Percentiles rank a stretch among this genome's conserved stretches.
phyloP scores from a whole-genome alignment of 2,888 invertebrate genomes.

The Agrotis ipsilon region DNA sequence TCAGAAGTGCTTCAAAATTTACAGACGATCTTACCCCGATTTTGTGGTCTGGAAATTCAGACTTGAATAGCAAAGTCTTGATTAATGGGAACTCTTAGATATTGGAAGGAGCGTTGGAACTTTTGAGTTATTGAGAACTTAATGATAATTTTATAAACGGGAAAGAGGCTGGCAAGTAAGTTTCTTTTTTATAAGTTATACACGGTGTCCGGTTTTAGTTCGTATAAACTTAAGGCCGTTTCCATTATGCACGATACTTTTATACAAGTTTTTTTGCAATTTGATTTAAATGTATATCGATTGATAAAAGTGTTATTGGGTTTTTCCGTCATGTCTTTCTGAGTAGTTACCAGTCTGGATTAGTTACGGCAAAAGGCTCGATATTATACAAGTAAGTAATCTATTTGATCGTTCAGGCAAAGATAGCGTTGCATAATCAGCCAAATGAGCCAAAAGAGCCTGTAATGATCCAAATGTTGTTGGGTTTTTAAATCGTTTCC shows the following conservation, averaged over 20 bases:
- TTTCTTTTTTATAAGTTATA: too few relatives aligned
- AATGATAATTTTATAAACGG: background rate
- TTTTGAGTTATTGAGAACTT: background rate
- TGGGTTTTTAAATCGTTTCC: too few relatives aligned
- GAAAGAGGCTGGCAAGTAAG: background rate
- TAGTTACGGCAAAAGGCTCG: background rate
- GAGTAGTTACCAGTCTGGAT: background rate
- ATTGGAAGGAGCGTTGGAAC: background rate
- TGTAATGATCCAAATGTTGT: too few relatives aligned
- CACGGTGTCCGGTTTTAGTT: too few relatives aligned
- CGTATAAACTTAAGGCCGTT: too few relatives aligned
- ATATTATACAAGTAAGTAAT: too few relatives aligned
- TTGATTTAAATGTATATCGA: too few relatives aligned
- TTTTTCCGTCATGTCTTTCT: background rate
- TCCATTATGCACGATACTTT: too few relatives aligned
- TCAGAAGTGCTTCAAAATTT: constrained; percentile 27
- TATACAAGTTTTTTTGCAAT: too few relatives aligned
- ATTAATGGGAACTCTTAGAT: constrained; percentile 7
- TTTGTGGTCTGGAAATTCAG: constrained; percentile 14
- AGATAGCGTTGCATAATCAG: too few relatives aligned
- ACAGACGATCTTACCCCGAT: constrained; percentile 12
- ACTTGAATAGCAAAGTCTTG: constrained; percentile 9
- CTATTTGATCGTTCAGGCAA: too few relatives aligned
- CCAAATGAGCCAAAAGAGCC: too few relatives aligned
- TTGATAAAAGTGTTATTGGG: background rate